Conservation (phyloP, 2,113 vertebrate species). For the Piaya cayana region DNA sequence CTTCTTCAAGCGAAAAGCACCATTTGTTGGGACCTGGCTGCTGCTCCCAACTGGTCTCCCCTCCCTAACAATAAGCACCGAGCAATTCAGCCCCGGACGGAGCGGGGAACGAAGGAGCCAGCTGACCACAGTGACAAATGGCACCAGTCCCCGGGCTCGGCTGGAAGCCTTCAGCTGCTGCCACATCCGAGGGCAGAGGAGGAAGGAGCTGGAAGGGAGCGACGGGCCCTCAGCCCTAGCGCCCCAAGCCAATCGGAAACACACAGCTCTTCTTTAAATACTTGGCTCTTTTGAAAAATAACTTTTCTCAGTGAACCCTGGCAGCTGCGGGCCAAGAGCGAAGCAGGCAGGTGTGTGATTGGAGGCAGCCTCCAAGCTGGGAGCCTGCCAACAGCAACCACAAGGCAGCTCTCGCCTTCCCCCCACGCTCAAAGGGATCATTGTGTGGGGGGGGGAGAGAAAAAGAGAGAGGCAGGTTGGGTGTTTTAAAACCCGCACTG, state of each 20-base stretch:
- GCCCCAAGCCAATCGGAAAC: conserved; percentile 13
- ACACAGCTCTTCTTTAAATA: conserved; percentile 52
- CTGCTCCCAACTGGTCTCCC: neutral
- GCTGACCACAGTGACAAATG: conserved; percentile 56
- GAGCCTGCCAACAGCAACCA: conserved; percentile 61
- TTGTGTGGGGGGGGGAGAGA: conserved; percentile 4
- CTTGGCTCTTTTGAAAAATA: conserved; percentile 60
- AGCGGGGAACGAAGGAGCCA: conserved; percentile 5
- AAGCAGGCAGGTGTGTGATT: conserved; percentile 65
- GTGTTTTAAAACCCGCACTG: conserved; percentile 35
- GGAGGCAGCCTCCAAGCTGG: conserved; percentile 60
- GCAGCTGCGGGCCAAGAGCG: conserved; percentile 69
- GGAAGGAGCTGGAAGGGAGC: conserved; percentile 38
- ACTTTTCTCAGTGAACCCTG: conserved; percentile 60
- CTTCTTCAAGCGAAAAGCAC: conserved; percentile 34
- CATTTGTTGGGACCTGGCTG: conserved; percentile 38
- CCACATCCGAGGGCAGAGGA: neutral
- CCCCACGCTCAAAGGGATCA: conserved; percentile 57
- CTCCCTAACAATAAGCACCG: neutral
- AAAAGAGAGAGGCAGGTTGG: conserved; percentile 32
- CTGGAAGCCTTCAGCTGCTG: conserved; percentile 35
- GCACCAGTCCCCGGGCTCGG: neutral
- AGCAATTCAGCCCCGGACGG: neutral
- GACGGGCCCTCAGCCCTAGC: neutral
- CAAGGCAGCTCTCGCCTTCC: conserved; percentile 66